Evolutionary conservation across 1,140 invertebrate genomes (phyloP).

Genomic region (Galendromus occidentalis): DNA sequence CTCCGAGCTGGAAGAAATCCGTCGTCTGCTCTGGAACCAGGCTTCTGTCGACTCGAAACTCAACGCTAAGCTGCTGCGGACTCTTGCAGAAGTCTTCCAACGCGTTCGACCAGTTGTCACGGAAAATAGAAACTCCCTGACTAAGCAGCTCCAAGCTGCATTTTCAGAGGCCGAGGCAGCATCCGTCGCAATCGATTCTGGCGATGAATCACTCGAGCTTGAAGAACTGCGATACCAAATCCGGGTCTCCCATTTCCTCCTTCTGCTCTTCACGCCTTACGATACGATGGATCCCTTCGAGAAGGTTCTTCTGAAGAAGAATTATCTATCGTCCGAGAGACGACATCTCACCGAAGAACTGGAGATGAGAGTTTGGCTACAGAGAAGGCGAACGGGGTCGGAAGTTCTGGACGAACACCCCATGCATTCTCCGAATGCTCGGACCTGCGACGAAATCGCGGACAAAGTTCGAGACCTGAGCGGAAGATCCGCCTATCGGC

Average conservation of each 20-base stretch:
- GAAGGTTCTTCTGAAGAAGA: slow-evolving; percentile 43
- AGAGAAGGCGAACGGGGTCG: neutral
- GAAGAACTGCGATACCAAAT: neutral
- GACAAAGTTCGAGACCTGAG: neutral
- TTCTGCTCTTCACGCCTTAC: slow-evolving; percentile 29
- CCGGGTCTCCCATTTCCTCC: slow-evolving; percentile 17
- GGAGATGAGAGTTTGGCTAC: neutral
- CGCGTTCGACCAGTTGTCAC: neutral
- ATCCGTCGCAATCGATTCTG: neutral
- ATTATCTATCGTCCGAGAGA: slow-evolving; percentile 43
- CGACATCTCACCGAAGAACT: slow-evolving; percentile 16
- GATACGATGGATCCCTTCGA: slow-evolving; percentile 47
- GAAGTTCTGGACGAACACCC: neutral
- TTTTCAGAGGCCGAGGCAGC: neutral
- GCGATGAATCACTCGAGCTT: neutral
- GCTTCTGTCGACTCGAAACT: neutral
- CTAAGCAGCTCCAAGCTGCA: neutral
- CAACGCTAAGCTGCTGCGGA: neutral
- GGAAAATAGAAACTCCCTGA: neutral
- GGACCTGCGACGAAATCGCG: neutral
- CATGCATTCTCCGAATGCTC: neutral
- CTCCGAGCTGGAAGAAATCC: neutral
- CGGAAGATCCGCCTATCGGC: neutral
- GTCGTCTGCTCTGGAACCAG: neutral
- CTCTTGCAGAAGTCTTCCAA: neutral